Evolutionary conservation across 2,797 vertebrate genomes (phyloP).

Genomic region (Xiphorhynchus erythropygius): DNA sequence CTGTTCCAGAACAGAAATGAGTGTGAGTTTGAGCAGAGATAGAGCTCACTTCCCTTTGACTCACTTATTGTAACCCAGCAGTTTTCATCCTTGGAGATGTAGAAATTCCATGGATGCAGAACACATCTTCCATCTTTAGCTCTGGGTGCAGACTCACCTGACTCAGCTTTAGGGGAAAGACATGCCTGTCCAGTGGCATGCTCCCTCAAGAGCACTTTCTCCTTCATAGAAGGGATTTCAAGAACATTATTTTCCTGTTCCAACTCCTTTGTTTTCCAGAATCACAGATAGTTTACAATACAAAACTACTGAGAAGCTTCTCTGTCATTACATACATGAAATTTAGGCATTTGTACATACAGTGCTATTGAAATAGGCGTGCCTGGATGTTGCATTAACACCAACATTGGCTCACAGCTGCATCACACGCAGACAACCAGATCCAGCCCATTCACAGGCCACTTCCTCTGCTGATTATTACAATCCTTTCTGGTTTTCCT

Average conservation of each 20-base stretch:
- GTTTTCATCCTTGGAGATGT: background rate
- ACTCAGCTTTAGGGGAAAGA: background rate
- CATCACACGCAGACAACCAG: background rate
- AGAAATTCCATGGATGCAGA: background rate
- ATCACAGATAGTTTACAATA: background rate
- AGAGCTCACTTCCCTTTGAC: background rate
- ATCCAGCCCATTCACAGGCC: background rate
- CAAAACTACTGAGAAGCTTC: background rate
- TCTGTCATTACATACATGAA: background rate
- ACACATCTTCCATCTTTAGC: background rate
- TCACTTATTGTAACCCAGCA: background rate
- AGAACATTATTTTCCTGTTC: background rate
- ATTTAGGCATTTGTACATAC: background rate
- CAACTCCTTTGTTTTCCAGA: background rate
- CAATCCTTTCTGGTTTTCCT: background rate
- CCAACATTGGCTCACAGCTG: background rate
- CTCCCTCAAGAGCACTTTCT: background rate
- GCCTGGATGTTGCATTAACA: background rate
- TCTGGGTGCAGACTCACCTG: background rate
- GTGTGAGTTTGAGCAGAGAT: background rate
- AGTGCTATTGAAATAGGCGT: background rate
- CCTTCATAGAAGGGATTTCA: background rate
- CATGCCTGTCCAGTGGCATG: background rate
- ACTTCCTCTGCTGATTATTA: background rate
- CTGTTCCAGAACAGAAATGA: background rate